A percentile compares a stretch with the other conserved stretches of the same genome.
Evolutionary conservation across 2,113 vertebrate genomes (phyloP).

Genomic region (Aldabrachelys gigantea): DNA sequence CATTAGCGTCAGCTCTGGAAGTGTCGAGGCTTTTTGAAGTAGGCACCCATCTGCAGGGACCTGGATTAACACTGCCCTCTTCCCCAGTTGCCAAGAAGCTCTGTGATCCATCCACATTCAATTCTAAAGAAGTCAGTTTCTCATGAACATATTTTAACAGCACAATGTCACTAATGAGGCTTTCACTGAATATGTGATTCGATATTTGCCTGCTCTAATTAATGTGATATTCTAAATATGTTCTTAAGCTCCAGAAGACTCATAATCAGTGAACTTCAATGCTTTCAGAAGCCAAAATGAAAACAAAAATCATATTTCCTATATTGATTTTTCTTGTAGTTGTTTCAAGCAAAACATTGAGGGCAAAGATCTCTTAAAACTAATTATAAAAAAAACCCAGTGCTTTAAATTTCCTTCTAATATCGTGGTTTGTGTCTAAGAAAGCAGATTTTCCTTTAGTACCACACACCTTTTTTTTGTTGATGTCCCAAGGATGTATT

Average conservation of each 20-base stretch:
- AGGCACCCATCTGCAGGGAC: neutral
- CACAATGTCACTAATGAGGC: neutral
- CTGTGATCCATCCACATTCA: neutral
- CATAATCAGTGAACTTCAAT: rapidly evolving
- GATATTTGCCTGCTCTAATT: neutral
- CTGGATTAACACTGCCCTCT: neutral
- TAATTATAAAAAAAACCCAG: neutral
- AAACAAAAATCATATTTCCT: neutral
- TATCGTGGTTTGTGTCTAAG: neutral
- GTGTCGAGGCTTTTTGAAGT: neutral
- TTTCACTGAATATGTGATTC: neutral
- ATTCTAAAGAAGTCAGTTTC: neutral
- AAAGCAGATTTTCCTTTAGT: neutral
- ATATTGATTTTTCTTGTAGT: neutral
- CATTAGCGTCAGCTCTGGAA: neutral
- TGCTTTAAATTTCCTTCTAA: neutral
- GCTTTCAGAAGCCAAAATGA: neutral
- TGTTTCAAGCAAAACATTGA: neutral
- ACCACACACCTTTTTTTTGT: neutral
- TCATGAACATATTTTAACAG: neutral
- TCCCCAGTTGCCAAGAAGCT: neutral
- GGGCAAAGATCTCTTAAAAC: conserved; percentile 6
- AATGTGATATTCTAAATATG: neutral
- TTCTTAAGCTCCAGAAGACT: neutral
- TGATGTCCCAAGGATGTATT: neutral